Conservation (phyloP, 2,113 vertebrate genomes). For the Oceanites oceanicus region DNA sequence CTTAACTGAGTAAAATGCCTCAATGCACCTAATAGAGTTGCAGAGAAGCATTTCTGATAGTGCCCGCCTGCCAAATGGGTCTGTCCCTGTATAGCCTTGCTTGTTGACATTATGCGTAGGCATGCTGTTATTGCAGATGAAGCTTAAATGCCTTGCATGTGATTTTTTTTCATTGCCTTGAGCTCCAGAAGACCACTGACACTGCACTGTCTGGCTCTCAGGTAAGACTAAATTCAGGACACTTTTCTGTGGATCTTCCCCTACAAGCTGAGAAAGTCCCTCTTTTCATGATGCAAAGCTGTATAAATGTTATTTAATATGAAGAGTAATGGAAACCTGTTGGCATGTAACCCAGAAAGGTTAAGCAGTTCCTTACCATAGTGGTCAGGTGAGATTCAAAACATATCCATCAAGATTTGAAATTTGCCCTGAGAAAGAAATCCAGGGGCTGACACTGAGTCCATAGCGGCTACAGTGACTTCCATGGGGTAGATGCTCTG, state of each 20-base stretch:
- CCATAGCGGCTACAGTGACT: background rate
- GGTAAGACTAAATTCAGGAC: background rate
- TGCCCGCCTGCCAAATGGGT: background rate
- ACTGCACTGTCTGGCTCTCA: background rate
- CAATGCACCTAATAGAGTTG: background rate
- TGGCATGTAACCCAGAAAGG: background rate
- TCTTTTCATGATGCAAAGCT: background rate
- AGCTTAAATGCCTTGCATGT: background rate
- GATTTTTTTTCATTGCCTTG: background rate
- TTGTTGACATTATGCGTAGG: rapidly evolving
- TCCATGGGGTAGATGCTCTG: background rate
- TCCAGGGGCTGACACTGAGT: background rate
- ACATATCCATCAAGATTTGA: background rate
- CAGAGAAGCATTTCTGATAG: background rate
- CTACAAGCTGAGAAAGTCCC: background rate
- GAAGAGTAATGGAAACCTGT: background rate
- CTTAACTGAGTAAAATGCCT: background rate
- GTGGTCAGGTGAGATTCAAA: background rate
- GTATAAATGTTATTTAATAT: background rate
- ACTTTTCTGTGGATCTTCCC: background rate
- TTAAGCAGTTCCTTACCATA: background rate
- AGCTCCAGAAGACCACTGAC: background rate
- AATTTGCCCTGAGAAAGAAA: background rate
- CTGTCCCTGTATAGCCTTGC: background rate
- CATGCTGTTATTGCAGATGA: background rate